Evolutionary conservation across 2,113 vertebrate species (phyloP).

Genomic region (Syngnathoides biaculeatus): DNA sequence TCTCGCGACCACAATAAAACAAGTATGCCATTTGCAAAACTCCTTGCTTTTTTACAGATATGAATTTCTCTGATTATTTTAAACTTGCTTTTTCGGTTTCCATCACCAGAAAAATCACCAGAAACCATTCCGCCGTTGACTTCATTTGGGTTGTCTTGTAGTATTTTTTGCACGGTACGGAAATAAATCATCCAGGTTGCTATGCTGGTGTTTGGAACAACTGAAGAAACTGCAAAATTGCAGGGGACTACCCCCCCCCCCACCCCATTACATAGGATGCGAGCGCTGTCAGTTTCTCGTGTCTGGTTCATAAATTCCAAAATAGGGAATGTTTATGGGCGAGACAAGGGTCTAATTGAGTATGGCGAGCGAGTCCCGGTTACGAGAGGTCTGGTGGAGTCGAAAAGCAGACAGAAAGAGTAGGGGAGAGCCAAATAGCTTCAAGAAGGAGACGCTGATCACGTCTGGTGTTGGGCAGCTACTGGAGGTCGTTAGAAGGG

Average conservation of each 20-base stretch:
- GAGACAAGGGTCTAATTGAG: conserved; percentile 36
- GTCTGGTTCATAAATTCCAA: conserved; percentile 42
- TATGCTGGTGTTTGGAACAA: conserved; percentile 15
- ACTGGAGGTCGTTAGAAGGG: not conserved
- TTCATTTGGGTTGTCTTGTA: not conserved
- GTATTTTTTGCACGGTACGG: not conserved
- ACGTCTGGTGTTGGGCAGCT: conserved; percentile 1
- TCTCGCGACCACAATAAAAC: not conserved
- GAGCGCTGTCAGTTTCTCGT: conserved; percentile 25
- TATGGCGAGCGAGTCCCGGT: conserved; percentile 30
- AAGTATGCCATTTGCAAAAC: not conserved
- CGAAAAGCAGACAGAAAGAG: conserved; percentile 18
- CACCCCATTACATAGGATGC: conserved; percentile 28
- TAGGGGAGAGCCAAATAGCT: not conserved
- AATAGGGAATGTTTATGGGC: conserved; percentile 49
- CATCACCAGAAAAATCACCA: not conserved
- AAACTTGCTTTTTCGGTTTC: not conserved
- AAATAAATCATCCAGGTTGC: not conserved
- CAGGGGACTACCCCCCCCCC: not conserved
- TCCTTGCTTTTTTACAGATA: not conserved
- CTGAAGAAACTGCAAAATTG: conserved; percentile 10
- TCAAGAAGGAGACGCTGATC: conserved; percentile 3
- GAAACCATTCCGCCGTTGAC: not conserved
- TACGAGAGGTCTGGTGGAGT: conserved; percentile 29
- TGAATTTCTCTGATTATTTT: not conserved